Percentiles rank a stretch among this genome's conserved stretches.
Evolutionary conservation across 1,140 invertebrate species (phyloP).

Genomic region (Lucilia sericata): DNA sequence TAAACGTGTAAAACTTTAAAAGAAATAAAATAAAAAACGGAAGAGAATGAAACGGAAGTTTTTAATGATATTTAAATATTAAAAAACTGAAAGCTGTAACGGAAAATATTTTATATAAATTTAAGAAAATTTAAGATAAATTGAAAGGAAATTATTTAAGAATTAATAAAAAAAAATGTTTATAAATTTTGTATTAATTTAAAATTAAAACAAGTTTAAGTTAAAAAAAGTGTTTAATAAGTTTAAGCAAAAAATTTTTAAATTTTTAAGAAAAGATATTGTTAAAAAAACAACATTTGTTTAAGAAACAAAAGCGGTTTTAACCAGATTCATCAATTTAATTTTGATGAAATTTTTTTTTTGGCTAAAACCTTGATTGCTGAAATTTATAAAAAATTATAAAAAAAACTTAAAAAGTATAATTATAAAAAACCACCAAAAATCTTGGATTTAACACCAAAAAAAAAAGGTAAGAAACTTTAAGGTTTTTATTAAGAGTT

Average conservation of each 20-base stretch:
- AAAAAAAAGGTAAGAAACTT: neutral
- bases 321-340: slow-evolving; percentile 23
- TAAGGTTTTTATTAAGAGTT: neutral
- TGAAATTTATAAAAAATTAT: neutral
- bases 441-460: neutral
- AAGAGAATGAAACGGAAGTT: slow-evolving; percentile 29
- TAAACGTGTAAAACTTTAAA: neutral
- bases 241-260: slow-evolving; percentile 17
- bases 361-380: slow-evolving; percentile 6
- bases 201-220: neutral
- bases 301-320: slow-evolving; percentile 18
- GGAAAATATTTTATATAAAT: neutral
- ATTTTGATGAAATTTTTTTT: neutral
- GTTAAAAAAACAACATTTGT: neutral
- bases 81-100: neutral
- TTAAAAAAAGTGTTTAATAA: neutral
- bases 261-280: slow-evolving; percentile 6
- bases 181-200: neutral
- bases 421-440: slow-evolving; percentile 1
- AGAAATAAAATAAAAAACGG: slow-evolving; percentile 22
- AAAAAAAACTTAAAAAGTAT: neutral
- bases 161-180: neutral
- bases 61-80: neutral
- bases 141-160: neutral
- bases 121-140: slow-evolving; percentile 1